phyloP scores from a whole-genome alignment of 2,113 vertebrate species.

The Chaetura pelagica region DNA sequence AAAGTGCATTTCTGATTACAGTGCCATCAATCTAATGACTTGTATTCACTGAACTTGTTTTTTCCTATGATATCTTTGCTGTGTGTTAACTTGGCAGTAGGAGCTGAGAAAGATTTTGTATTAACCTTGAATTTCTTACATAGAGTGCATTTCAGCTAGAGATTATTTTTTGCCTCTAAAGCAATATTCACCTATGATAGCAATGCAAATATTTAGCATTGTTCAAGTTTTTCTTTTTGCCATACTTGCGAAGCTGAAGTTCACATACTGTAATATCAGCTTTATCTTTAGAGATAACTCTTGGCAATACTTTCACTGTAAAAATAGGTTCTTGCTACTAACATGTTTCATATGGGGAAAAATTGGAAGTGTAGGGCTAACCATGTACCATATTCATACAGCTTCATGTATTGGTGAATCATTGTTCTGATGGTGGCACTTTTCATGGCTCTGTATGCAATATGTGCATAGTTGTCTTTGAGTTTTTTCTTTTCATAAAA shows the following conservation, averaged over 20 bases:
- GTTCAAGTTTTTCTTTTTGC: neutral
- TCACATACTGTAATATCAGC: neutral
- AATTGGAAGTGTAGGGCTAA: neutral
- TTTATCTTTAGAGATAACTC: neutral
- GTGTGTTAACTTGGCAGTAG: neutral
- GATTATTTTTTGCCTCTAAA: neutral
- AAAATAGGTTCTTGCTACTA: neutral
- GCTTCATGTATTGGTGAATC: neutral
- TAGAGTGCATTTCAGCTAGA: neutral
- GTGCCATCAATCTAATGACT: neutral
- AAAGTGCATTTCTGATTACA: neutral
- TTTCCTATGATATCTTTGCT: neutral
- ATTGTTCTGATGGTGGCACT: neutral
- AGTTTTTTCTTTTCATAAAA: neutral
- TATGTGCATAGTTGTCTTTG: neutral
- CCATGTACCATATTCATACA: fast-evolving
- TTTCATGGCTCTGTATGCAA: neutral
- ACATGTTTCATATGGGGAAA: neutral
- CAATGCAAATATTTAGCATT: neutral
- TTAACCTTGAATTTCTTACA: neutral
- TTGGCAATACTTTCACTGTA: neutral
- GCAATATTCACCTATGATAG: neutral
- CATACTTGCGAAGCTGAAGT: neutral
- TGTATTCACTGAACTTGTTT: neutral
- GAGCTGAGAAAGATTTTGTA: neutral